A percentile compares a stretch with the other conserved stretches of the same genome.
Conservation (phyloP, 2,888 invertebrate species). For the Drosophila macrothrix region DNA sequence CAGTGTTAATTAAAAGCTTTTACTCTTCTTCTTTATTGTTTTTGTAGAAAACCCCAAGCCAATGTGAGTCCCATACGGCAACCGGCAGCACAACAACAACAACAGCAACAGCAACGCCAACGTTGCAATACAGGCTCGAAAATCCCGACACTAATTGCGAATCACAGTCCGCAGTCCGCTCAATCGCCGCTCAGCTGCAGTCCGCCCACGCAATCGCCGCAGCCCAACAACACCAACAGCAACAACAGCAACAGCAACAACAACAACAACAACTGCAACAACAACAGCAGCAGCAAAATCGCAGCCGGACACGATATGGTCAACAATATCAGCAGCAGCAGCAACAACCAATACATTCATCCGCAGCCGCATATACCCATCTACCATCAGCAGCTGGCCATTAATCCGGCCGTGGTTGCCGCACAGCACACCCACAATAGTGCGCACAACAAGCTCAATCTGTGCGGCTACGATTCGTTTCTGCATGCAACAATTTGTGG, state of each 20-base stretch:
- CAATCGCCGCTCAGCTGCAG: conserved; percentile 81
- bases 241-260: neutral
- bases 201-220: conserved; percentile 77
- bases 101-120: conserved; percentile 78
- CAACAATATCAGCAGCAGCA: conserved; percentile 50
- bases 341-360: conserved; percentile 52
- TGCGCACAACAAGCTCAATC: conserved; percentile 85
- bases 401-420: conserved; percentile 87
- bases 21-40: neutral
- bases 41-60: conserved; percentile 87
- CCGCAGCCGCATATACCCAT: conserved; percentile 86
- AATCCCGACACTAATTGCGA: conserved; percentile 84
- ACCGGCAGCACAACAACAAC: conserved; percentile 71
- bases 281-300: conserved; percentile 50
- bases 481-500: conserved; percentile 88
- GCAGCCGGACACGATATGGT: conserved; percentile 53
- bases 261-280: conserved; percentile 19
- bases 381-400: conserved; percentile 88
- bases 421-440: conserved; percentile 79
- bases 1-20: conserved; percentile 37
- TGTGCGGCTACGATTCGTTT: conserved; percentile 87
- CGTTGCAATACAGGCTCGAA: conserved; percentile 85
- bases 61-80: conserved; percentile 85
- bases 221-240: conserved; percentile 47
- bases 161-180: conserved; percentile 73